A percentile compares a stretch with the other conserved stretches of the same genome.
Conservation (phyloP, 2,888 invertebrate species). For the Caenorhabditis sp. region DNA sequence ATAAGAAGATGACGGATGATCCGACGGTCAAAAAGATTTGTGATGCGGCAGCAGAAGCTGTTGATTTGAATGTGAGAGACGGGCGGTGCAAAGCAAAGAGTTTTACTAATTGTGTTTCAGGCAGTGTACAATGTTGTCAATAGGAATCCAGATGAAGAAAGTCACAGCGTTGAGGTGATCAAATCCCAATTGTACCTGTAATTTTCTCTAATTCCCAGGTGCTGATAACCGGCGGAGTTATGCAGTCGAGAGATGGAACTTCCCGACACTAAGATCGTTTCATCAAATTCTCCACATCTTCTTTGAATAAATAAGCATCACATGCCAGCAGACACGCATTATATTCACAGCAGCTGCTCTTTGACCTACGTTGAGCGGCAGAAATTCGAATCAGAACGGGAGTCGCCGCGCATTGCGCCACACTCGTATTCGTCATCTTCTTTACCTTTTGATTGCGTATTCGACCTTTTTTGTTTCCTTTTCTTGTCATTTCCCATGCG, state of each 20-base stretch:
- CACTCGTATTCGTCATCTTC: not conserved
- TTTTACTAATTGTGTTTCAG: conserved; percentile 23
- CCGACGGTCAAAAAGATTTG: conserved; percentile 65
- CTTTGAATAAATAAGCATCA: conserved; percentile 38
- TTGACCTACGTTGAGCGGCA: not conserved
- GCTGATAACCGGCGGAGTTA: conserved; percentile 64
- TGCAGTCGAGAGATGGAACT: conserved; percentile 62
- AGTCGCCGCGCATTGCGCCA: not conserved
- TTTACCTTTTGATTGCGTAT: not conserved
- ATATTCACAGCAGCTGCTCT: conserved; percentile 30
- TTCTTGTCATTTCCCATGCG: not conserved
- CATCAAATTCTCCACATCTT: conserved; percentile 1
- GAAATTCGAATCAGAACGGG: conserved; percentile 8
- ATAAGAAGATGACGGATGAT: conserved; percentile 63
- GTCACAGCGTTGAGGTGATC: conserved; percentile 69
- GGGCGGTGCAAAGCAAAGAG: not conserved
- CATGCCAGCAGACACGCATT: conserved; percentile 24
- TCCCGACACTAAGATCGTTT: conserved; percentile 34
- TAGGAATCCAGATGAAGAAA: conserved; percentile 67
- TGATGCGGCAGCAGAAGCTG: conserved; percentile 68
- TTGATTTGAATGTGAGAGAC: conserved; percentile 61
- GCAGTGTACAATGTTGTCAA: conserved; percentile 74
- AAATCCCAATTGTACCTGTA: too few relatives aligned
- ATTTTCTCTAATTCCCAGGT: conserved; percentile 7
- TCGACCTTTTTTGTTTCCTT: not conserved